A percentile compares a stretch with the other conserved stretches of the same genome.
Conservation (phyloP, 2,113 vertebrate species). For the Notarius quadriscutis region DNA sequence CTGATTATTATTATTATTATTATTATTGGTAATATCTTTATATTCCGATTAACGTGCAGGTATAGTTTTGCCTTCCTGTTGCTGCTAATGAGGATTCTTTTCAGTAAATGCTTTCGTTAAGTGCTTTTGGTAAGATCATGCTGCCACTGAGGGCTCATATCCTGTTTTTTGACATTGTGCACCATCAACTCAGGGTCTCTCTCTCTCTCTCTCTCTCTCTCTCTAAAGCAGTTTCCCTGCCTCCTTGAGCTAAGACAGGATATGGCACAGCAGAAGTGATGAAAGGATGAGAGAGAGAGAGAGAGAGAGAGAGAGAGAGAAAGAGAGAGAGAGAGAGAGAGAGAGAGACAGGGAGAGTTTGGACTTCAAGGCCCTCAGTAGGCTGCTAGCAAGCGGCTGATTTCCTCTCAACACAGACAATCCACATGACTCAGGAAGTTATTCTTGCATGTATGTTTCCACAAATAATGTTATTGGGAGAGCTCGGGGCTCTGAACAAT, state of each 20-base stretch:
- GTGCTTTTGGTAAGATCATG: conserved; percentile 41
- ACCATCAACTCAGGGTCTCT: conserved; percentile 28
- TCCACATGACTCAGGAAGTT: conserved; percentile 79
- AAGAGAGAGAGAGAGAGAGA: conserved; percentile 37
- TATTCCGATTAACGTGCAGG: neutral
- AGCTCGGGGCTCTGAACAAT: conserved; percentile 69
- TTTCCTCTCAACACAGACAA: conserved; percentile 55
- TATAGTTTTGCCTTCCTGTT: neutral
- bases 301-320: conserved; percentile 29
- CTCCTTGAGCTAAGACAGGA: conserved; percentile 54
- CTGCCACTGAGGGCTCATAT: conserved; percentile 43
- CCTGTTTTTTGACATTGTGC: conserved; percentile 54
- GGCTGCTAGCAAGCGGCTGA: conserved; percentile 34
- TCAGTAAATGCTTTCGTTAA: conserved; percentile 40
- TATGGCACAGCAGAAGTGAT: conserved; percentile 41
- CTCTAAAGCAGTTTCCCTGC: conserved; percentile 58
- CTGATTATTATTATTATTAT: neutral
- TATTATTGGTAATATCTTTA: neutral
- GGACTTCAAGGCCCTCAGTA: conserved; percentile 47
- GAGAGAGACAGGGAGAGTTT: conserved; percentile 31
- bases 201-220: conserved; percentile 3
- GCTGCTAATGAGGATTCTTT: conserved; percentile 10
- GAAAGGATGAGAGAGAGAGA: conserved; percentile 41
- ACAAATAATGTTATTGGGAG: conserved; percentile 77
- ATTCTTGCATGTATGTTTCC: conserved; percentile 80